Conservation (phyloP, 2,888 invertebrate genomes). For the Apotomis capreana region DNA sequence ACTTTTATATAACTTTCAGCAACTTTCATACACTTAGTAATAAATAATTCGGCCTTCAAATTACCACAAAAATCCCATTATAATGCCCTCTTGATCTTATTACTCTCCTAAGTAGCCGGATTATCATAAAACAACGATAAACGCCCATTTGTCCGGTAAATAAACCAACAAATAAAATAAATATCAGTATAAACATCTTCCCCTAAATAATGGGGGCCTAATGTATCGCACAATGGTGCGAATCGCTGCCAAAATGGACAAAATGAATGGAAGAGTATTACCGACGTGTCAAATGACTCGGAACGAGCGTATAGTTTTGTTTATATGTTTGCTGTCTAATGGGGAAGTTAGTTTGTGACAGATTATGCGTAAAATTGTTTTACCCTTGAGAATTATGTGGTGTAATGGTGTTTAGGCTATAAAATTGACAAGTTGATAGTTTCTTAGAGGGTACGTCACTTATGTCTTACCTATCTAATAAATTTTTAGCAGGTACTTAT, state of each 20-base stretch:
- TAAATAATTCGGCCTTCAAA: conserved; percentile 3
- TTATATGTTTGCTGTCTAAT: conserved; percentile 56
- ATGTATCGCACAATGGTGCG: conserved; percentile 61
- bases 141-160: conserved; percentile 65
- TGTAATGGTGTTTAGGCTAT: background rate
- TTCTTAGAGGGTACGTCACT: no score
- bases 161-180: conserved; percentile 59
- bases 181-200: conserved; percentile 50
- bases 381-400: conserved; percentile 10
- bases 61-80: conserved; percentile 32
- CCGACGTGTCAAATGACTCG: conserved; percentile 65
- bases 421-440: background rate
- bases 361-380: conserved; percentile 33
- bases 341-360: conserved; percentile 46
- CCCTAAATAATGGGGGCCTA: conserved; percentile 51
- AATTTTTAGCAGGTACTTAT: no score
- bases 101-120: conserved; percentile 43
- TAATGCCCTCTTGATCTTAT: conserved; percentile 31
- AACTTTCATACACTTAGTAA: background rate
- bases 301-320: conserved; percentile 65
- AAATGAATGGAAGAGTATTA: conserved; percentile 66
- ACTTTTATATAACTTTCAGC: background rate
- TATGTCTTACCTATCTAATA: no score
- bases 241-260: conserved; percentile 57
- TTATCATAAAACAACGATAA: conserved; percentile 73